Percentiles rank a stretch among this genome's conserved stretches.
phyloP scores from a whole-genome alignment of 2,113 vertebrate genomes.

The Tinamus guttatus region DNA sequence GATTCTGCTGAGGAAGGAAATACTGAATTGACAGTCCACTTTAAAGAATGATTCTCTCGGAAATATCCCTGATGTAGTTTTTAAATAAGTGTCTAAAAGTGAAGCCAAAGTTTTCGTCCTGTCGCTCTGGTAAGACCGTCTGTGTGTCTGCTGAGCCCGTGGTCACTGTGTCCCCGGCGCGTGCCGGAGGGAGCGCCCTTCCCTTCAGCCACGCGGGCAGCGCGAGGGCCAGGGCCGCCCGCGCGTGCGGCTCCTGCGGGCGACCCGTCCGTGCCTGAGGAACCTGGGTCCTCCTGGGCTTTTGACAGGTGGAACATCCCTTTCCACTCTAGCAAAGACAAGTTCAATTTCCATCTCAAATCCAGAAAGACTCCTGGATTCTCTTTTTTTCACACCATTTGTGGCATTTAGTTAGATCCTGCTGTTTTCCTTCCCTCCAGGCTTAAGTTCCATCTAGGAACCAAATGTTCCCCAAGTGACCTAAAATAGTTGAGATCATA shows the following conservation, averaged over 20 bases:
- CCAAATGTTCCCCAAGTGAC: constrained; percentile 8
- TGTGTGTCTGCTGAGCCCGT: background rate
- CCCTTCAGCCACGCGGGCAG: background rate
- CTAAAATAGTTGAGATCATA: background rate
- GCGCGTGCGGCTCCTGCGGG: background rate
- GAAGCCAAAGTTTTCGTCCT: constrained; percentile 77
- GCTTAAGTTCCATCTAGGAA: constrained; percentile 23
- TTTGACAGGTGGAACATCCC: background rate
- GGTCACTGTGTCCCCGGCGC: background rate
- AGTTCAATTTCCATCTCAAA: background rate
- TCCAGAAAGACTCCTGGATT: background rate
- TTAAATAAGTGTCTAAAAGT: constrained; percentile 46
- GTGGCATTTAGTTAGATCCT: constrained; percentile 4
- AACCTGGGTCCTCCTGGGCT: background rate
- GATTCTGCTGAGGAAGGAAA: constrained; percentile 56
- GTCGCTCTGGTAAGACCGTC: background rate
- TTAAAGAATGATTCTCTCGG: background rate
- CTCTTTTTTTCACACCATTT: constrained; percentile 2
- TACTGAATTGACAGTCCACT: background rate
- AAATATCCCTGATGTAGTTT: constrained; percentile 41
- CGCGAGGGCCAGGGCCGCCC: background rate
- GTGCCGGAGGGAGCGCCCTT: background rate
- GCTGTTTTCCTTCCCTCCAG: constrained; percentile 1
- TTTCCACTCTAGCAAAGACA: background rate
- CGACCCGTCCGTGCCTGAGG: background rate